Percentiles rank a stretch among this genome's conserved stretches.
Evolutionary conservation across 2,888 invertebrate genomes (phyloP).

Genomic region (Diadromus collaris): DNA sequence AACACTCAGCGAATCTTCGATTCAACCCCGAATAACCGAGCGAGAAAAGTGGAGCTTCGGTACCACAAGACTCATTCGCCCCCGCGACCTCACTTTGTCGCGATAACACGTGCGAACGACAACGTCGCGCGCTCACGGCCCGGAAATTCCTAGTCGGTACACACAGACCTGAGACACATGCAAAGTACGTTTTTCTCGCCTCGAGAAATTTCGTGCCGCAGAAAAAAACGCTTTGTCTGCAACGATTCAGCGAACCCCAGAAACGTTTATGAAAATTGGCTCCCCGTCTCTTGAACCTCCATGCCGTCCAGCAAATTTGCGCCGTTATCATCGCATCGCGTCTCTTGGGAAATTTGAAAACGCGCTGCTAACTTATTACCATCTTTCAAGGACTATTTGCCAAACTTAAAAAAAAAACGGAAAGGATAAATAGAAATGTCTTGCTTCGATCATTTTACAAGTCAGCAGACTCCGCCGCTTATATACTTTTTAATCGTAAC

Average conservation of each 20-base stretch:
- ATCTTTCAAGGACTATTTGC: neutral
- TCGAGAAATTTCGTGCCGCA: constrained; percentile 3
- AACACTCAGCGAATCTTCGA: neutral
- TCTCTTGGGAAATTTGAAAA: constrained; percentile 20
- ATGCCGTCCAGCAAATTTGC: neutral
- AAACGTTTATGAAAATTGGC: constrained; percentile 2
- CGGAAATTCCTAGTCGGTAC: neutral
- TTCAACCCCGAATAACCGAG: neutral
- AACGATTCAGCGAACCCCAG: neutral
- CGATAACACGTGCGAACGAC: constrained; percentile 54
- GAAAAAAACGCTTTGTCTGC: constrained; percentile 12
- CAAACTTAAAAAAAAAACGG: neutral
- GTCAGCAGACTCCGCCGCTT: too few relatives aligned
- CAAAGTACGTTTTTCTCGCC: constrained; percentile 30
- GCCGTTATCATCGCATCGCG: neutral
- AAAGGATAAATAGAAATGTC: neutral
- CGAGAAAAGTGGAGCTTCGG: constrained; percentile 19
- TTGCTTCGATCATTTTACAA: neutral
- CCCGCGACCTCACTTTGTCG: constrained; percentile 48
- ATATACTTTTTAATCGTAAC: too few relatives aligned
- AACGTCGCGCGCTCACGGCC: constrained; percentile 16
- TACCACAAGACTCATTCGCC: constrained; percentile 20
- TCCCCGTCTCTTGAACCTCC: neutral
- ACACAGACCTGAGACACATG: constrained; percentile 7
- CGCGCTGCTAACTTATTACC: neutral